These are phyloP conservation scores for Drosophila orena DNA, from an alignment of 1,140 invertebrate genomes.

Conservation along the genomic window DNA sequence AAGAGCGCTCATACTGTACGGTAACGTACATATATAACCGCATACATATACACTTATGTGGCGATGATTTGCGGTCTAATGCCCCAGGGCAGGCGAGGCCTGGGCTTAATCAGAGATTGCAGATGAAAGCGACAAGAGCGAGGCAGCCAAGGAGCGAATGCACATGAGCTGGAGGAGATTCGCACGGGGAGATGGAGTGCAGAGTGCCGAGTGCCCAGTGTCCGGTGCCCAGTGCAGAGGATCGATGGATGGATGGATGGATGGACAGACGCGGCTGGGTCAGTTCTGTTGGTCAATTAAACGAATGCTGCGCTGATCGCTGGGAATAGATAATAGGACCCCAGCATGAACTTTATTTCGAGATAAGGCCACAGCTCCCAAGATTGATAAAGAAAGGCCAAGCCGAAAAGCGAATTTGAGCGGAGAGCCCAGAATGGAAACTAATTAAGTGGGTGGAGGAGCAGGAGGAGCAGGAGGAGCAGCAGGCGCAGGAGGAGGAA, in stretches of 20 bases:
- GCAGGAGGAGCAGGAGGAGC: conserved; percentile 1
- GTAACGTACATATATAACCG: conserved; percentile 1
- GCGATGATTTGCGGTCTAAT: conserved; percentile 61
- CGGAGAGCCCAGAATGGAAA: conserved; percentile 19
- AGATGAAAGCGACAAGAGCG: conserved; percentile 50
- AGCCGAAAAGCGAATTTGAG: conserved; percentile 50
- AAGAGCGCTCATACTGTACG: conserved; percentile 13
- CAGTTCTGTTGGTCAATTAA: conserved; percentile 73
- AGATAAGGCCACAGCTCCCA: conserved; percentile 51
- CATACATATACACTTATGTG: conserved; percentile 22
- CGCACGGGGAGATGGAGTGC: neutral
- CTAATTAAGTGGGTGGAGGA: conserved; percentile 75
- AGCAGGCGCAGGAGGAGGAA: no score
- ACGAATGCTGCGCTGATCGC: conserved; percentile 71
- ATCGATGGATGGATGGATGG: conserved; percentile 53
- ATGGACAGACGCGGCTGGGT: conserved; percentile 33
- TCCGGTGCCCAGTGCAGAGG: conserved; percentile 11
- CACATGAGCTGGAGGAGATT: conserved; percentile 5
- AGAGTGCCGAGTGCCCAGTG: neutral
- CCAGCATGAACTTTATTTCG: conserved; percentile 73
- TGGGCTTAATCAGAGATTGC: conserved; percentile 59
- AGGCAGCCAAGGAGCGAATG: conserved; percentile 33
- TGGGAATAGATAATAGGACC: conserved; percentile 79
- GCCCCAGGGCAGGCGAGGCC: conserved; percentile 40
- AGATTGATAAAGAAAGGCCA: conserved; percentile 74